Base-by-base conservation (phyloP, 2,797 vertebrate genomes). In the Malacoctenus gilli region DNA sequence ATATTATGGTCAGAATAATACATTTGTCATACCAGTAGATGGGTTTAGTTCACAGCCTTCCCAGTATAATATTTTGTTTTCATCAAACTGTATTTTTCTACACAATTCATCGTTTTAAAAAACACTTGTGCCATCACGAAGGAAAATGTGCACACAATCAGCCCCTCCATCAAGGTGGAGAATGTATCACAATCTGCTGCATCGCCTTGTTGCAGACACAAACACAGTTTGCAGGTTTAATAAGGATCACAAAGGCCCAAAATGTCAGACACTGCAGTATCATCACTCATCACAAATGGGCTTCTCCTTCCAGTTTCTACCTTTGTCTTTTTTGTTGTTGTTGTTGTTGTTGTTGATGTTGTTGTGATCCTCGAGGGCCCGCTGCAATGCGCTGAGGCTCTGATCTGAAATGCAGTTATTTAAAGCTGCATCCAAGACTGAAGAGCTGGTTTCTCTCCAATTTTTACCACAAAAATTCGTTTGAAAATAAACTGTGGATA, bases 201-300 rank as follows among this genome's bases (percentile, higher is more conserved):
- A 44, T 41, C n/a, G 16, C 59, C 12, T 50, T 58, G 52, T 44
- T 82, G 56, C 53, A 73, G 57, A 51, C 43, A 44, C 49, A 57
- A 70, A 61, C 38, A 5, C 59, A 58, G 57, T 50, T 59, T 52
- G 34, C 12, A 43, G 68, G 43, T 85, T 85, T 85, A 86, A 85
- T 78, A 84, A 79, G 76, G 72, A 77, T 77, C 65, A 70, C 59
- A 77, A 72, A 75, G 34, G 74, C 75, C 70, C 23, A 78, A 87
- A 88, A 88, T 87, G 84, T 85, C 85, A 87, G 71, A 71, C 72
- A 63, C 72, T 85, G 86, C 86, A 32, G 86, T 72, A 78, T 85
- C 84, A 88, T 87, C 77, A 70, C 63, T 88, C 86, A 88, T 60
- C 59, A 63, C 22, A 83, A 86, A 71, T 79, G 55, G 76, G 77